A percentile compares a stretch with the other conserved stretches of the same genome.
Evolutionary conservation across 2,888 invertebrate genomes (phyloP).

Genomic region (Pinctada fucata): DNA sequence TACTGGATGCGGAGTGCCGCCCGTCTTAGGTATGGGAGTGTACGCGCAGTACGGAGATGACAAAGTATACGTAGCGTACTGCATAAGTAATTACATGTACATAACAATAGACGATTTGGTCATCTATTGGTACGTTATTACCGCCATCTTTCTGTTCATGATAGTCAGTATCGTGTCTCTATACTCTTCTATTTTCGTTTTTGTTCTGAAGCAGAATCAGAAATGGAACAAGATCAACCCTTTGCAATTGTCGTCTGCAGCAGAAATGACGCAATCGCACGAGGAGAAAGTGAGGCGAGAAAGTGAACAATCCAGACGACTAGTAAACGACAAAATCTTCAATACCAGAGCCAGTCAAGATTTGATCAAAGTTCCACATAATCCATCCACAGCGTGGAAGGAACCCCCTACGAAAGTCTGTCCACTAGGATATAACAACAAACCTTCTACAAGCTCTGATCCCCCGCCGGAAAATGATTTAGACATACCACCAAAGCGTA

Average conservation of each 20-base stretch:
- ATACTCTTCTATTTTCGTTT: constrained; percentile 57
- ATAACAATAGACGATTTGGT: constrained; percentile 40
- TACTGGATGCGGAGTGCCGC: constrained; percentile 55
- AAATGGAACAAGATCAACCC: constrained; percentile 39
- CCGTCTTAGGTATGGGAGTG: constrained; percentile 58
- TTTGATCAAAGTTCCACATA: constrained; percentile 8
- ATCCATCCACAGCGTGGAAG: neutral
- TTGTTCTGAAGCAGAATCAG: constrained; percentile 51
- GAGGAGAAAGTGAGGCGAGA: neutral
- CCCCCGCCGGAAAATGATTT: neutral
- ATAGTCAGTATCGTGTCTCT: constrained; percentile 55
- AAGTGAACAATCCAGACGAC: neutral
- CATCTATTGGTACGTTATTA: constrained; percentile 58
- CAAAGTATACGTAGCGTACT: constrained; percentile 43
- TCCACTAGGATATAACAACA: neutral
- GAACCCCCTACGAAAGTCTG: neutral
- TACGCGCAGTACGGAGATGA: constrained; percentile 35
- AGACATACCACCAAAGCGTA: neutral
- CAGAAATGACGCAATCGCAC: neutral
- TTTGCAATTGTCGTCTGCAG: neutral
- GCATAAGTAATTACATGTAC: constrained; percentile 49
- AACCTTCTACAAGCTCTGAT: neutral
- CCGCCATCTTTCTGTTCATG: constrained; percentile 55
- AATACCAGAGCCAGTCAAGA: constrained; percentile 14
- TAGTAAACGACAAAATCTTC: neutral